Base-by-base conservation (phyloP, 1,140 invertebrate species). In the Heterodera carotae region DNA sequence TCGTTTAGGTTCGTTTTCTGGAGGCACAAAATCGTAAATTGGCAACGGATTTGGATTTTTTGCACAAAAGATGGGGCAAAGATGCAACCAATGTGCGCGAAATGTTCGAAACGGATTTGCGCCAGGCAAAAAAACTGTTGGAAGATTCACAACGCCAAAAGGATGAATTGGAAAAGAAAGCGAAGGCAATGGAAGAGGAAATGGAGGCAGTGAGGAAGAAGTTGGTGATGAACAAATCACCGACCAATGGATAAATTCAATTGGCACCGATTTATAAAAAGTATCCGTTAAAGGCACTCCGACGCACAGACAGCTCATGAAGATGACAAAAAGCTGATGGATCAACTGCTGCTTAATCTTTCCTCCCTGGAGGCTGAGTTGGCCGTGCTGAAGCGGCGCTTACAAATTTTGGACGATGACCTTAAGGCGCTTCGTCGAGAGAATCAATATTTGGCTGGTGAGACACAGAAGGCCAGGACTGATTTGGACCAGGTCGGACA, bases 1-100 rank as follows among this genome's bases (percentile, higher is more conserved):
- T 6, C 6, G 6, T 56, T 60, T 72, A 83, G 82, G 89, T 90
- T n/a, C 87, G 90, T 60, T 90, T 90, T 78, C 84, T 90, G 27
- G 90, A 90, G 76, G 90, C 90, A 27, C 89, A 90, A 79, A 89
- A 89, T 82, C 85, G 89, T 73, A 89, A 90, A 76, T 81, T 90
- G 43, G 89, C 88, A 60, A 84, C 87, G 25, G 89, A 90, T 79
- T 81, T 90, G 66, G 88, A 89, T 53, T 84, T 86, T 48, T 81
- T 90, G 67, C 88, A 87, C 69, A 85, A 86, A 34, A 87, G 89
- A 81, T 90, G 88, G 87, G 90, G 90, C 29, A 88, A 89, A 75
- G 89, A 90, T 82, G 88, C 89, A 1, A 82, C 78, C 62, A 87
- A 84, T 72, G 87, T 90, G 69, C 89, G 89, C 81, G 84, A 87